These are phyloP conservation scores for Uromys caudimaculatus DNA, from an alignment of 2,797 vertebrate genomes.

Conservation along the genomic window DNA sequence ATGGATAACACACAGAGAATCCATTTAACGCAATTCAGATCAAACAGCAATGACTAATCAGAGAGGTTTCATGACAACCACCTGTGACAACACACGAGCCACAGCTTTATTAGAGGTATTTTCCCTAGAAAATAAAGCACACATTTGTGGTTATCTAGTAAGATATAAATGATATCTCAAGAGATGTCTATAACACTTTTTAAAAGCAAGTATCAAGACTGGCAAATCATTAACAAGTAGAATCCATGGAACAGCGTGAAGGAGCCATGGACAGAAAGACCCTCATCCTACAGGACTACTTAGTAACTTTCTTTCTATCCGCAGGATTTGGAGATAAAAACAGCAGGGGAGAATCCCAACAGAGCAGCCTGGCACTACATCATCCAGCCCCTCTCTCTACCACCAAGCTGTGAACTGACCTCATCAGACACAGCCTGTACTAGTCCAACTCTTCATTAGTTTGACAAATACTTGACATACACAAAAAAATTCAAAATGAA, in stretches of 20 bases:
- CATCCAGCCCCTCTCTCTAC: neutral
- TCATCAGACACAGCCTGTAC: neutral
- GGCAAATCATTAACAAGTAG: neutral
- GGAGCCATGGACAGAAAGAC: neutral
- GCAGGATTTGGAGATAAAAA: neutral
- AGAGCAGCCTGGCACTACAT: neutral
- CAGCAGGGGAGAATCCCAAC: neutral
- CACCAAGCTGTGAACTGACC: neutral
- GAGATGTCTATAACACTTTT: neutral
- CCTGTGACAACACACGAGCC: conserved; percentile 78
- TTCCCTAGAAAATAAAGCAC: conserved; percentile 81
- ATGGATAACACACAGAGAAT: conserved; percentile 43
- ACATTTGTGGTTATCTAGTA: conserved; percentile 69
- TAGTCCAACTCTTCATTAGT: neutral
- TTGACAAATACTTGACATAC: neutral
- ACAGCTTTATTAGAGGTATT: conserved; percentile 79
- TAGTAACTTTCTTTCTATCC: neutral
- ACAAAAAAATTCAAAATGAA: neutral
- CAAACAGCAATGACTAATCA: conserved; percentile 81
- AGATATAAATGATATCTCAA: conserved; percentile 56
- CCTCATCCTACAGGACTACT: fast-evolving
- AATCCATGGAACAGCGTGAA: neutral
- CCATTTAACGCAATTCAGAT: conserved; percentile 81
- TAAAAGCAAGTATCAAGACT: neutral
- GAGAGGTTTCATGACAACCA: conserved; percentile 80